phyloP scores from a whole-genome alignment of 2,797 vertebrate genomes.

The Prionace glauca region DNA sequence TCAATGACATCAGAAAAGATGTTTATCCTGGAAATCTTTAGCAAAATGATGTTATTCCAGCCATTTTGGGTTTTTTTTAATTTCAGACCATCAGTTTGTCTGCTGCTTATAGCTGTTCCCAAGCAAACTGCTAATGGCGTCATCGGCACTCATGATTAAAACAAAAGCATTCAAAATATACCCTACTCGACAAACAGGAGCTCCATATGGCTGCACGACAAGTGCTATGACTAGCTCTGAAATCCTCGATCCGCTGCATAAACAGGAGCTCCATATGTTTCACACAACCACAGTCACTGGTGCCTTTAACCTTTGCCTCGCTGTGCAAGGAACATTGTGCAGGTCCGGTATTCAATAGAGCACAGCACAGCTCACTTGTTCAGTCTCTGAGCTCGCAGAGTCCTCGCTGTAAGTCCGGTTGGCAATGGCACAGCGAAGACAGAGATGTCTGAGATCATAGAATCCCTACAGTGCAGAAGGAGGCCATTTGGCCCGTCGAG shows the following conservation, averaged over 20 bases:
- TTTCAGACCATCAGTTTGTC: neutral
- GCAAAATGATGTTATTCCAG: neutral
- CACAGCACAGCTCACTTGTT: neutral
- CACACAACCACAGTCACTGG: neutral
- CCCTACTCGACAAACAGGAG: neutral
- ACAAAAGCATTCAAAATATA: constrained; percentile 29
- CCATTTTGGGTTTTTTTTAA: neutral
- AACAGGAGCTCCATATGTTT: constrained; percentile 10
- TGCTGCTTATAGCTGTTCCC: neutral
- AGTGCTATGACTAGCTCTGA: constrained; percentile 18
- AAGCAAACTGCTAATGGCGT: neutral
- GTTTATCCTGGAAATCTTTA: neutral
- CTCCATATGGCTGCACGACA: constrained; percentile 32
- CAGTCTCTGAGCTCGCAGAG: neutral
- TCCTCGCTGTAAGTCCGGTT: neutral
- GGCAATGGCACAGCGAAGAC: neutral
- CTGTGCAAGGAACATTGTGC: neutral
- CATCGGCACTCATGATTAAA: constrained; percentile 17
- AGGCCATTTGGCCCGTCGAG: too few species aligned
- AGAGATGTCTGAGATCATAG: neutral
- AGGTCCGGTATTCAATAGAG: neutral
- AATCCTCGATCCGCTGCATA: neutral
- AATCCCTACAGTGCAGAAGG: too few species aligned
- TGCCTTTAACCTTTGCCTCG: constrained; percentile 22
- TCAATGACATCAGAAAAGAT: neutral